Conservation (phyloP, 2,888 invertebrate genomes). For the Frankliniella intonsa region DNA sequence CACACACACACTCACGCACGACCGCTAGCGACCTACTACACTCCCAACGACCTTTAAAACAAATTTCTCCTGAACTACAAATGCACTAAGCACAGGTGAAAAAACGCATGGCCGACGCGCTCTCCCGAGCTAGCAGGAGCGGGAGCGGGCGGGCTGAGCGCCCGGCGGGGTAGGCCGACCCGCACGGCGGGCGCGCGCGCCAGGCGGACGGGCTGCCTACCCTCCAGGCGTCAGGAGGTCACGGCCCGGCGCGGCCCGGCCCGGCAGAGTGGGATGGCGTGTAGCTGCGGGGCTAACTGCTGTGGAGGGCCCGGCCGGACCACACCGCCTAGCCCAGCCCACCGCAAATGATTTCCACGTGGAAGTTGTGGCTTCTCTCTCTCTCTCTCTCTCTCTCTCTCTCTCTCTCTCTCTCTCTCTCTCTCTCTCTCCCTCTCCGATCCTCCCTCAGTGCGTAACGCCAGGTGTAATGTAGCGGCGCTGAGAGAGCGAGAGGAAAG, state of each 20-base stretch:
- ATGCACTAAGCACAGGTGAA: no score
- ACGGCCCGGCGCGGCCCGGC: background rate
- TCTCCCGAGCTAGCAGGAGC: no score
- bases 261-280: conserved; percentile 10
- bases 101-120: no score
- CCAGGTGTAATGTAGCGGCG: no score
- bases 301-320: no score
- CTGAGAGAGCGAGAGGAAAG: background rate
- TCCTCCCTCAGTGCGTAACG: background rate
- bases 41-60: no score
- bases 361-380: background rate
- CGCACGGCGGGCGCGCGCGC: background rate
- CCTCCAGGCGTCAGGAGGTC: background rate
- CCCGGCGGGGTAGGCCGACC: background rate
- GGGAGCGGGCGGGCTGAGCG: no score
- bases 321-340: background rate
- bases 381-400: conserved; percentile 1
- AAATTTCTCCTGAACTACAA: no score
- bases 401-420: conserved; percentile 1
- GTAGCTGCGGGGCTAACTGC: background rate
- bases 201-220: background rate
- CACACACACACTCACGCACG: no score
- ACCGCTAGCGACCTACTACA: no score
- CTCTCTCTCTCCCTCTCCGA: background rate
- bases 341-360: background rate